Conservation (phyloP, 2,888 invertebrate genomes). For the Cyaniris semiargus region DNA sequence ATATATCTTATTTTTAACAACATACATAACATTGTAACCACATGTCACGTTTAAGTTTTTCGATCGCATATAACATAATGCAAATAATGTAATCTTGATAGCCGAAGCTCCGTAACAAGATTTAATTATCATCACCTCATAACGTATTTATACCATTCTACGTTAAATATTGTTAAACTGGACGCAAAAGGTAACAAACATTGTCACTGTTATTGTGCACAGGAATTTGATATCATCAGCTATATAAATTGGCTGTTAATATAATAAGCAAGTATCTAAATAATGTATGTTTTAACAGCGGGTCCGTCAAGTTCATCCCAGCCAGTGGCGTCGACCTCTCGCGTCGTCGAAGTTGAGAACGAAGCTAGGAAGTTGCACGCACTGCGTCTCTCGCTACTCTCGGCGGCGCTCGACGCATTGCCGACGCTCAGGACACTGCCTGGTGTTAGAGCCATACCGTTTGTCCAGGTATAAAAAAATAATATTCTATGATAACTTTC, state of each 20-base stretch:
- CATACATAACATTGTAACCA: neutral
- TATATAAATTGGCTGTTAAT: neutral
- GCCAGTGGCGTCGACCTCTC: slow-evolving; percentile 60
- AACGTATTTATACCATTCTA: neutral
- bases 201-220: neutral
- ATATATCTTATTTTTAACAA: neutral
- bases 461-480: slow-evolving; percentile 86
- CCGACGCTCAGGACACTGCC: slow-evolving; percentile 87
- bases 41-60: neutral
- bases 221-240: neutral
- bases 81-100: neutral
- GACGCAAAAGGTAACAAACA: neutral
- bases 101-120: neutral
- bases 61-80: neutral
- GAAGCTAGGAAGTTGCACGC: slow-evolving; percentile 82
- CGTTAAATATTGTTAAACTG: neutral
- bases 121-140: neutral
- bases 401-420: slow-evolving; percentile 88
- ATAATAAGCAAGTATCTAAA: neutral
- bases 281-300: slow-evolving; percentile 45
- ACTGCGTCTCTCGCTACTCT: slow-evolving; percentile 85
- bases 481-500: neutral
- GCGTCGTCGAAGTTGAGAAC: slow-evolving; percentile 64
- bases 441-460: slow-evolving; percentile 93
- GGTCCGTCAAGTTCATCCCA: slow-evolving; percentile 63